phyloP scores from a whole-genome alignment of 2,888 invertebrate species.

The Spodoptera littoralis region DNA sequence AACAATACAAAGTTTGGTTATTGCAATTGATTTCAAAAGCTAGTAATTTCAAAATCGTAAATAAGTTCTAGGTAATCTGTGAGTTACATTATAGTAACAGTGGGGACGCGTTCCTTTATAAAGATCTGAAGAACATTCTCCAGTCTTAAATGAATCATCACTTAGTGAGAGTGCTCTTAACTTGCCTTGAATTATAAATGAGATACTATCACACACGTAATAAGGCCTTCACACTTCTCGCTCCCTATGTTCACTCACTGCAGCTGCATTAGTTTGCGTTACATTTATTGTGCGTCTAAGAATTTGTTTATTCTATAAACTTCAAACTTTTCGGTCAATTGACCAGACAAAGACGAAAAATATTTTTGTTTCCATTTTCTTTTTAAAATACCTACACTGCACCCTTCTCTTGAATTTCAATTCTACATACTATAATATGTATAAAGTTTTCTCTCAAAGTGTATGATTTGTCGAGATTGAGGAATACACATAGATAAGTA shows the following conservation, averaged over 20 bases:
- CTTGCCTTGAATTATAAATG: conserved; percentile 49
- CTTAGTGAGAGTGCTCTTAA: conserved; percentile 41
- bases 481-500: no score
- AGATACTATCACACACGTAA: conserved; percentile 36
- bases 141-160: conserved; percentile 38
- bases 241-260: conserved; percentile 12
- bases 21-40: conserved; percentile 42
- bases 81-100: conserved; percentile 4
- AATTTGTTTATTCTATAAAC: no score
- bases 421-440: no score
- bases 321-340: no score
- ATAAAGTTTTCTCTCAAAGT: no score
- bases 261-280: background rate
- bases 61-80: conserved; percentile 33
- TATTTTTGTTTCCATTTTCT: no score
- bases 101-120: conserved; percentile 10
- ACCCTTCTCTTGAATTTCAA: no score
- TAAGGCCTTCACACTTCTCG: conserved; percentile 40
- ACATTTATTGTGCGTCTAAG: no score
- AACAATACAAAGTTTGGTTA: conserved; percentile 22
- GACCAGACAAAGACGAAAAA: no score
- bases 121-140: conserved; percentile 23
- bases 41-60: conserved; percentile 43
- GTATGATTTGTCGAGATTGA: no score
- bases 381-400: no score